Conservation (phyloP, 2,113 vertebrate species). For the Poeciliopsis turrubarensis region DNA sequence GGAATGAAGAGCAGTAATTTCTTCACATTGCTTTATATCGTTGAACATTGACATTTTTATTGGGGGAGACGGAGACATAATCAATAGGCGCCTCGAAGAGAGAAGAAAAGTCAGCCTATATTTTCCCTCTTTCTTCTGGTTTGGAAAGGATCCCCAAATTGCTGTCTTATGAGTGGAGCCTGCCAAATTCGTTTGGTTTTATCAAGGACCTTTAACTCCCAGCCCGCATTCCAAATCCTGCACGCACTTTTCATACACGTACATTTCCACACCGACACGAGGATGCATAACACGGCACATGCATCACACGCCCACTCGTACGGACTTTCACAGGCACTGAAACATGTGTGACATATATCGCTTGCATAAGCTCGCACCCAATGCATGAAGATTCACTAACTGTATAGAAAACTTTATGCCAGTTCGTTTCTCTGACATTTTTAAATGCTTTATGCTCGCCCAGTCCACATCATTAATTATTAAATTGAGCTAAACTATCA, state of each 20-base stretch:
- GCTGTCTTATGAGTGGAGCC: slow-evolving; percentile 59
- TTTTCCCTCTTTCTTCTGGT: slow-evolving; percentile 69
- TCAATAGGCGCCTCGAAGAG: slow-evolving; percentile 71
- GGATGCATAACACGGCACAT: slow-evolving; percentile 6
- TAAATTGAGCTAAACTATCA: not conserved
- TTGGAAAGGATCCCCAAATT: slow-evolving; percentile 68
- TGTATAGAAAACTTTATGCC: not conserved
- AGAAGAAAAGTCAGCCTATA: slow-evolving; percentile 61
- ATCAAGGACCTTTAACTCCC: slow-evolving; percentile 73
- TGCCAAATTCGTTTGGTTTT: slow-evolving; percentile 78
- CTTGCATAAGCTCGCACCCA: not conserved
- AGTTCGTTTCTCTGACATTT: slow-evolving; percentile 8
- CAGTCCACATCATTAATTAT: not conserved
- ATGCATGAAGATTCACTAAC: not conserved
- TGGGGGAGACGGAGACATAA: slow-evolving; percentile 71
- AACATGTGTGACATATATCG: slow-evolving; percentile 17
- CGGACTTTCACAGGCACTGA: not conserved
- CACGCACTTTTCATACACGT: slow-evolving; percentile 31
- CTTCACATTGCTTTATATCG: slow-evolving; percentile 66
- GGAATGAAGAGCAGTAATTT: slow-evolving; percentile 67
- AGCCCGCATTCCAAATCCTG: slow-evolving; percentile 49
- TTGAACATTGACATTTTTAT: slow-evolving; percentile 77
- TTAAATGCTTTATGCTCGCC: not conserved
- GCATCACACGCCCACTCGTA: not conserved
- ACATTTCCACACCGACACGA: slow-evolving; percentile 24